These are phyloP conservation scores for Ceyx melanurus DNA, from an alignment of 2,113 vertebrate genomes.

Conservation along the genomic window DNA sequence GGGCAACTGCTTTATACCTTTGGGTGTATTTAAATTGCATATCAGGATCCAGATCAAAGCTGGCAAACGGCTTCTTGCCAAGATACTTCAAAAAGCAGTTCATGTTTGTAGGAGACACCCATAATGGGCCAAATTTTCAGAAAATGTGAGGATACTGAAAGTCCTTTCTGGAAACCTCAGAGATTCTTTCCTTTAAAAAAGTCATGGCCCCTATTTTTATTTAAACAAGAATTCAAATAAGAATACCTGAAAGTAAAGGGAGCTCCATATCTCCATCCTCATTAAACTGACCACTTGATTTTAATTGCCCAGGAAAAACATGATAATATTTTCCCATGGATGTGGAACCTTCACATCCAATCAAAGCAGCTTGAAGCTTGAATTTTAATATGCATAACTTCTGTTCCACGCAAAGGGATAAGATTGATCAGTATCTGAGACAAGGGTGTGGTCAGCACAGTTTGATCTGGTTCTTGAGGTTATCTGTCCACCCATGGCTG, in stretches of 20 bases:
- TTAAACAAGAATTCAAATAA: background rate
- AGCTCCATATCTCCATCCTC: background rate
- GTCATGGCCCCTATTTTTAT: background rate
- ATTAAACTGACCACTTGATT: conserved; percentile 39
- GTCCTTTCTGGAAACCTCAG: background rate
- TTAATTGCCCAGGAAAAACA: conserved; percentile 19
- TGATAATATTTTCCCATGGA: conserved; percentile 2
- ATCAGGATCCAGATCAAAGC: conserved; percentile 35
- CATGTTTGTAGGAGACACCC: background rate
- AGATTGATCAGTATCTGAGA: background rate
- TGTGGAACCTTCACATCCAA: background rate
- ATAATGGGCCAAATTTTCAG: background rate
- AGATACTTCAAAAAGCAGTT: background rate
- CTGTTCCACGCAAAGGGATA: background rate
- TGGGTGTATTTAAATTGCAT: conserved; percentile 24
- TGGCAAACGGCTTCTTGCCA: conserved; percentile 14
- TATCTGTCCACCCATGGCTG: background rate
- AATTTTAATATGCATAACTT: conserved; percentile 7
- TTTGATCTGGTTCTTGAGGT: conserved; percentile 15
- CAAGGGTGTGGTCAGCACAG: background rate
- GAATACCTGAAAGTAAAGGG: background rate
- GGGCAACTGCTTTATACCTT: background rate
- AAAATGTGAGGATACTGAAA: background rate
- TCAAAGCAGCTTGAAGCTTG: background rate
- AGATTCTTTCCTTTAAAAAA: background rate